These are phyloP conservation scores for human (Homo sapiens) DNA, from an alignment of 2,113 vertebrate species.

Conservation along the genomic window GRCh38 chr1:113468501-113469000, in stretches of 20 bases:
- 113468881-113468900: background rate
- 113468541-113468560: background rate
- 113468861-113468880: background rate
- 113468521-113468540: background rate
- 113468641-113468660: background rate
- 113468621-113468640: background rate
- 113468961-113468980: conserved; percentile 25
- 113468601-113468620: background rate
- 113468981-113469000: background rate
- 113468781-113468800: background rate
- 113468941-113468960: background rate
- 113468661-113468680: background rate
- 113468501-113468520: background rate
- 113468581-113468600: background rate
- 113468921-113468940: background rate
- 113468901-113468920: conserved; percentile 9
- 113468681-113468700: background rate
- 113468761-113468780: background rate
- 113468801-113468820: background rate
- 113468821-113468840: background rate
- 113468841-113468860: background rate
- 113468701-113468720: background rate
- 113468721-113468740: background rate
- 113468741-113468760: conserved; percentile 18
- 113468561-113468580: background rate